These are phyloP conservation scores for Labroides dimidiatus DNA, from an alignment of 2,797 vertebrate species.

Conservation along the genomic window DNA sequence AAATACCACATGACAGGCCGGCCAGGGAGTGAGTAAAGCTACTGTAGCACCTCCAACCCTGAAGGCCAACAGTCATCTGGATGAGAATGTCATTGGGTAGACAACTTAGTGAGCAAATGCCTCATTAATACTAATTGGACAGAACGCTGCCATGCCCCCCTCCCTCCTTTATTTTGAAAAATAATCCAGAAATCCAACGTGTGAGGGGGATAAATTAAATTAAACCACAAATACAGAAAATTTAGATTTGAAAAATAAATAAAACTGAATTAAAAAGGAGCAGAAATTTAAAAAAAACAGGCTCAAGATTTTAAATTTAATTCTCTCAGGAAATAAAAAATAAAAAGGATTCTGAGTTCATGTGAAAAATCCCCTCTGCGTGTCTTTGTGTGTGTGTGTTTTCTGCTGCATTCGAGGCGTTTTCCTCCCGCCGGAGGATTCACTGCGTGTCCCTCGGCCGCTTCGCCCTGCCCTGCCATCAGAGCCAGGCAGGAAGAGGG, in stretches of 20 bases:
- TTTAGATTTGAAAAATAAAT: no score
- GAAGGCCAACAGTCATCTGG: constrained; percentile 71
- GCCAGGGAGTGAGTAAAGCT: constrained; percentile 56
- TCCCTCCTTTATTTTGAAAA: constrained; percentile 10
- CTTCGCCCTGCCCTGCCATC: constrained; percentile 51
- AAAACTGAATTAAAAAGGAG: no score
- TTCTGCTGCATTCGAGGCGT: constrained; percentile 22
- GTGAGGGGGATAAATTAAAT: not conserved
- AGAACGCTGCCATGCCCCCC: constrained; percentile 33
- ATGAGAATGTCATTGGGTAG: constrained; percentile 64
- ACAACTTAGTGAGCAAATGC: constrained; percentile 68
- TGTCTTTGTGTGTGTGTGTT: constrained; percentile 8
- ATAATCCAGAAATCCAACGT: not conserved
- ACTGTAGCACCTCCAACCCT: constrained; percentile 68
- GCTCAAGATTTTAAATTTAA: no score
- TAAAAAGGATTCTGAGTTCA: no score
- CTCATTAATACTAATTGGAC: constrained; percentile 73
- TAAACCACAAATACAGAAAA: constrained; percentile 10
- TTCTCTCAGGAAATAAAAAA: no score
- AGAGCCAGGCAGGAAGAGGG: constrained; percentile 60
- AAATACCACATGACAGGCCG: constrained; percentile 67
- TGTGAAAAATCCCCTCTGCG: not conserved
- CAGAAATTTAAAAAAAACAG: no score
- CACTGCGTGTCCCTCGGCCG: constrained; percentile 29
- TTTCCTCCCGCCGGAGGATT: constrained; percentile 21